A percentile compares a stretch with the other conserved stretches of the same genome.
phyloP scores from a whole-genome alignment of 2,113 vertebrate genomes.

The Callipepla squamata region DNA sequence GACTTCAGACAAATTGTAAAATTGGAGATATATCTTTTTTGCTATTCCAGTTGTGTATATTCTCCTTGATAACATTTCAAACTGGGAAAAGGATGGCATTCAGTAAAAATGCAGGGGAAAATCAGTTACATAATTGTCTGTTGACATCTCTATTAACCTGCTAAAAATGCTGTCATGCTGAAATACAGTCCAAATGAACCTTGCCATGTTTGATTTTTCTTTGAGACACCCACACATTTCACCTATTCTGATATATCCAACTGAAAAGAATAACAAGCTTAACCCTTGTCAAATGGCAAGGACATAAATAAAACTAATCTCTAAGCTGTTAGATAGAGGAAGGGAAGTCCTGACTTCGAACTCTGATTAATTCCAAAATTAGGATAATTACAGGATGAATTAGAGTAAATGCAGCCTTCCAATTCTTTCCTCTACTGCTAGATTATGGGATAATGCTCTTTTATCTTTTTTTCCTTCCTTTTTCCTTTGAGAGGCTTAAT shows the following conservation, averaged over 20 bases:
- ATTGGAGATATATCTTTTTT: not conserved
- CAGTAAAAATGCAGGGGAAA: not conserved
- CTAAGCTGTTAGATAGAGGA: not conserved
- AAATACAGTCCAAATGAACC: slow-evolving; percentile 23
- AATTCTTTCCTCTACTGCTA: not conserved
- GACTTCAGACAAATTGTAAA: not conserved
- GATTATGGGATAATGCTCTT: not conserved
- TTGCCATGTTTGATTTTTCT: not conserved
- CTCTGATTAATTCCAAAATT: not conserved
- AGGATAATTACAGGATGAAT: not conserved
- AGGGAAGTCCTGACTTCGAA: not conserved
- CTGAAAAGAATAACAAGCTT: not conserved
- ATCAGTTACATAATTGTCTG: slow-evolving; percentile 6
- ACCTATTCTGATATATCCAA: not conserved
- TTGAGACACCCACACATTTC: not conserved
- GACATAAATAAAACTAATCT: not conserved
- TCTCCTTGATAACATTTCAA: not conserved
- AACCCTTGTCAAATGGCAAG: not conserved
- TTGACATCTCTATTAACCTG: slow-evolving; percentile 21
- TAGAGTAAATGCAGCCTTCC: not conserved
- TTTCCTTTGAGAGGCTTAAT: not conserved
- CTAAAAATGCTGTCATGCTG: slow-evolving; percentile 8
- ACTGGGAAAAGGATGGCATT: not conserved
- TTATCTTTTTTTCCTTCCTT: not conserved
- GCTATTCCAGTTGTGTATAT: not conserved